These are phyloP conservation scores for Fistularia tabacaria DNA, from an alignment of 2,797 vertebrate species.

Conservation along the genomic window DNA sequence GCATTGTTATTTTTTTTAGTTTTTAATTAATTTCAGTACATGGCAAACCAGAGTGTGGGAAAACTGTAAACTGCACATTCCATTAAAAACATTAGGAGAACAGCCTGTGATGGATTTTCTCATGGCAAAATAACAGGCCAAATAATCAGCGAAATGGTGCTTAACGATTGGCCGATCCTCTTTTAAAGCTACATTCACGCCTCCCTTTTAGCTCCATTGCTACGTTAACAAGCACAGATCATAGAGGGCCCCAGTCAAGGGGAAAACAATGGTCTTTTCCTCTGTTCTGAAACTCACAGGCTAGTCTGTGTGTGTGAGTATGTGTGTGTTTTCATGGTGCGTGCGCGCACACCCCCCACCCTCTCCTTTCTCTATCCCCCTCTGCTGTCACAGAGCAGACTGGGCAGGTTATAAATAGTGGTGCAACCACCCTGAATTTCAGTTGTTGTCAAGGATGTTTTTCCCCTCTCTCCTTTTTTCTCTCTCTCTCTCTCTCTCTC, in stretches of 20 bases:
- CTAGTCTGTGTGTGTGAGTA: constrained; percentile 45
- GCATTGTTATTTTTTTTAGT: no score
- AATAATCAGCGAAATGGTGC: constrained; percentile 9
- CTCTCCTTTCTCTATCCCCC: constrained; percentile 42
- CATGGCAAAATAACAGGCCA: constrained; percentile 8
- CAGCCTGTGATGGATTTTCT: constrained; percentile 17
- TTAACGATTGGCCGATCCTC: neutral
- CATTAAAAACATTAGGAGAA: no score
- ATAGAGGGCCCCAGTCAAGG: constrained; percentile 42
- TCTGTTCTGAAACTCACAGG: constrained; percentile 60
- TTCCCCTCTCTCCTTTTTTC: constrained; percentile 46
- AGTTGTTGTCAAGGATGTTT: constrained; percentile 65
- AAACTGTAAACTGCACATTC: no score
- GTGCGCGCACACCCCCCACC: constrained; percentile 8
- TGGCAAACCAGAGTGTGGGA: no score
- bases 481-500: constrained; percentile 5
- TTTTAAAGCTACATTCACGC: constrained; percentile 12
- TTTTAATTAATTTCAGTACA: no score
- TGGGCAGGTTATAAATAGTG: constrained; percentile 73
- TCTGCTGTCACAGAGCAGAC: constrained; percentile 62
- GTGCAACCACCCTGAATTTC: constrained; percentile 66
- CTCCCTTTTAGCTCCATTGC: constrained; percentile 24
- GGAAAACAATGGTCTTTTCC: constrained; percentile 60
- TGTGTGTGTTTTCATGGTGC: constrained; percentile 6
- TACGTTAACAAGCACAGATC: constrained; percentile 35